phyloP scores from a whole-genome alignment of 2,888 invertebrate genomes.

The Micoletzkya japonica region DNA sequence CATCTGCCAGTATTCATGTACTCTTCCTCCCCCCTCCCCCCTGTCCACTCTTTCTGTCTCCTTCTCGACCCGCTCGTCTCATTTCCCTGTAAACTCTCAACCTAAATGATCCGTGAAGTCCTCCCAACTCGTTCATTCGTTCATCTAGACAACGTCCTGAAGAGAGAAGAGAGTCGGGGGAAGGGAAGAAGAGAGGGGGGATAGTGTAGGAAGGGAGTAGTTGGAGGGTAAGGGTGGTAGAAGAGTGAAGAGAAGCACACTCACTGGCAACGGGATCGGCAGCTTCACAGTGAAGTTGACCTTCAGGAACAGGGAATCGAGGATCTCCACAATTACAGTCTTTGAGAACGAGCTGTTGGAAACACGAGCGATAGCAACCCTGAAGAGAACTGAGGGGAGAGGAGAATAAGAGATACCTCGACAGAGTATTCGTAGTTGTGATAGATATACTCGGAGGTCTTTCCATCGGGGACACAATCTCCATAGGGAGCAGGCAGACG shows the following conservation, averaged over 20 bases:
- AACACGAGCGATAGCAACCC: conserved; percentile 61
- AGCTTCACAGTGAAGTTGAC: conserved; percentile 47
- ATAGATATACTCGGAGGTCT: conserved; percentile 56
- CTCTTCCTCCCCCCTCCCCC: too few relatives aligned
- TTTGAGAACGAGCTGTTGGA: conserved; percentile 55
- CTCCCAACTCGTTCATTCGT: conserved; percentile 50
- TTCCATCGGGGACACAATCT: conserved; percentile 53
- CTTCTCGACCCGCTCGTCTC: too few relatives aligned
- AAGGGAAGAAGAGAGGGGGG: not conserved
- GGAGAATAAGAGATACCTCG: conserved; percentile 40
- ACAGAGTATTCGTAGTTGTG: conserved; percentile 53
- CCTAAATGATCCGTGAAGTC: conserved; percentile 30
- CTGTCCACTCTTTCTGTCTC: too few relatives aligned
- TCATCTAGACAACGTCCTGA: conserved; percentile 59
- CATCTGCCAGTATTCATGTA: conserved; percentile 34
- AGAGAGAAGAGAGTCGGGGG: not conserved
- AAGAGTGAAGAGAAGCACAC: not conserved
- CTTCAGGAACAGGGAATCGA: conserved; percentile 54
- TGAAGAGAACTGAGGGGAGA: conserved; percentile 29
- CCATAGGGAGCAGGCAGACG: conserved; percentile 60
- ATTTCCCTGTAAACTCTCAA: too few relatives aligned
- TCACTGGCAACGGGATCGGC: conserved; percentile 26
- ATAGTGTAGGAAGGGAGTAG: not conserved
- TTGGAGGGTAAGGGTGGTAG: not conserved
- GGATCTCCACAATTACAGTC: conserved; percentile 61